Evolutionary conservation across 2,113 vertebrate genomes (phyloP), one percentile per base, ranked within the genome.

Genomic region (Atlantisia rogersi): DNA sequence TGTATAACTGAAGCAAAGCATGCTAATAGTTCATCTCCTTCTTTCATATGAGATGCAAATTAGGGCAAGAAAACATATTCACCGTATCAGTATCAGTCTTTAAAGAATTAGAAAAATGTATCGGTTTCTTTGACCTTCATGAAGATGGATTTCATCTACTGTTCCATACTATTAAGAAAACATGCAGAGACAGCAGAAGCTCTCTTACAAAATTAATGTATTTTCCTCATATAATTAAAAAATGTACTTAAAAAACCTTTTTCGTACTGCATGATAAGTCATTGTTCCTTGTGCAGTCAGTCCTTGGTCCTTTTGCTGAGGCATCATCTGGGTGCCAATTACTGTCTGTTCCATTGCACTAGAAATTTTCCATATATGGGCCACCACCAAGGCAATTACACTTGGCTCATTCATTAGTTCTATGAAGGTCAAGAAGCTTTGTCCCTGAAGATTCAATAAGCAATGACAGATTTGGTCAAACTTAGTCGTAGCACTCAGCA

Each of bases 21-120:
- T 74, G 46, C 37, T 69, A 92, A 86, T 48, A 52, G 37, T 86
- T 93, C 40, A 88, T 78, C 46, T 88, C 18, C 4, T 76, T 87
- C 70, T 90, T 93, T 83, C 52, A 88, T 86, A 25, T 70, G 55
- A 74, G 28, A 94, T 88, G 82, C 13, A 93, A 92, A 94, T 94
- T 88, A 95, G 48, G 79, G n/a, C 35, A 83, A 64, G 90, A 69
- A 90, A 96, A 68, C 11, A 79, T 94, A 80, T 90, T 90, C 50
- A 80, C 21, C 6, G 10, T 52, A 80, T 80, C 75, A 85, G 25
- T 75, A 58, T 24, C 13, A 71, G 25, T 60, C 67, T 88, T 94
- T 62, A 80, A 88, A 82, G 48, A 81, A 7, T 37, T 7, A 55
- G 21, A 58, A 50, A 82, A 94, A 69, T 80, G 4, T 69, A 1